Evolutionary conservation across 2,113 vertebrate species (phyloP).

Genomic region (Bubo scandiacus): DNA sequence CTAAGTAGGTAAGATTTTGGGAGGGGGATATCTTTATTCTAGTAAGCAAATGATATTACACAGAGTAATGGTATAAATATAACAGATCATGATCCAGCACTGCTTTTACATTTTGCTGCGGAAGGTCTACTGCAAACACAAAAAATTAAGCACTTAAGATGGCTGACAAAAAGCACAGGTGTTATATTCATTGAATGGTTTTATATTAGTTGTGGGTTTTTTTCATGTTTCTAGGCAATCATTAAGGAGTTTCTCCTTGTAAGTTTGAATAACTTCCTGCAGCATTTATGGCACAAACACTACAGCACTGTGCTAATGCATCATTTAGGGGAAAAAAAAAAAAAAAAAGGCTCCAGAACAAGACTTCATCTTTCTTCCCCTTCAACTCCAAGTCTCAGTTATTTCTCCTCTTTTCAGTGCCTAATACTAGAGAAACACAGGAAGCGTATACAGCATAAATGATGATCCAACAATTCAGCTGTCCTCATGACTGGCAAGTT

Average conservation of each 20-base stretch:
- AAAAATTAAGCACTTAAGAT: neutral
- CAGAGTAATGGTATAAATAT: neutral
- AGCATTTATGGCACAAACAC: neutral
- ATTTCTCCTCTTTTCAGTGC: neutral
- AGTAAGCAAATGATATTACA: neutral
- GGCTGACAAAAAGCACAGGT: neutral
- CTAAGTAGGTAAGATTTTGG: neutral
- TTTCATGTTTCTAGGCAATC: neutral
- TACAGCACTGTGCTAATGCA: neutral
- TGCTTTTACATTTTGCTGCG: neutral
- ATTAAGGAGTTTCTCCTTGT: neutral
- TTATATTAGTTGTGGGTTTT: neutral
- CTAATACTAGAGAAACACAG: neutral
- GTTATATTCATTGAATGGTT: neutral
- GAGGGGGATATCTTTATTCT: neutral
- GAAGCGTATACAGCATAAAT: neutral
- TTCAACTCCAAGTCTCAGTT: neutral
- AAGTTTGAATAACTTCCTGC: neutral
- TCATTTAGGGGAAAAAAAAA: neutral
- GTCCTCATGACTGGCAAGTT: neutral
- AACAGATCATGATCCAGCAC: neutral
- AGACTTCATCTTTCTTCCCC: neutral
- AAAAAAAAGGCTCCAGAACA: neutral
- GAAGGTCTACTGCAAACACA: neutral
- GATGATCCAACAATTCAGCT: no score